Evolutionary conservation across 2,888 invertebrate genomes (phyloP).

Genomic region (Pemphredon lugubris): DNA sequence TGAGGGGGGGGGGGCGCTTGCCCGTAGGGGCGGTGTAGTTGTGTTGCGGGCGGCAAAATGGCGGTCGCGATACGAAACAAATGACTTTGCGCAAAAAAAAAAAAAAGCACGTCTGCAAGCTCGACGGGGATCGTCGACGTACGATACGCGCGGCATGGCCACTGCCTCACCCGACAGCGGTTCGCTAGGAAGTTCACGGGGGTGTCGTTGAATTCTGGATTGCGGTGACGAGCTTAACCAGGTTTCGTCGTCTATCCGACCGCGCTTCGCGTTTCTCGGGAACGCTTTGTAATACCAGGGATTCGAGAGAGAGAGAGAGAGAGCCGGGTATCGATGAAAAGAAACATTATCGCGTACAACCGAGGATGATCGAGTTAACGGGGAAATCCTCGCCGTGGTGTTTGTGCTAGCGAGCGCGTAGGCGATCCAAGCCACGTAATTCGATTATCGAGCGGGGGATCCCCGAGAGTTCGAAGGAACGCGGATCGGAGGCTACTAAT

Average conservation of each 20-base stretch:
- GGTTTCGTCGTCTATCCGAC: too few relatives aligned
- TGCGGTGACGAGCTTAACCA: too few relatives aligned
- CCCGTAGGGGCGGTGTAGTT: slow-evolving; percentile 42
- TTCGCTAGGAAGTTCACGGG: neutral
- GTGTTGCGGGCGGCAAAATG: slow-evolving; percentile 68
- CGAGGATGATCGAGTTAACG: slow-evolving; percentile 4
- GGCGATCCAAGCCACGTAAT: slow-evolving; percentile 17
- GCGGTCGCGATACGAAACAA: slow-evolving; percentile 69
- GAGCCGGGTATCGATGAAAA: neutral
- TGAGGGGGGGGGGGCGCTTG: slow-evolving; percentile 14
- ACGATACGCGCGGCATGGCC: neutral
- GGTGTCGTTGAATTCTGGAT: too few relatives aligned
- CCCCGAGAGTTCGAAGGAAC: slow-evolving; percentile 8
- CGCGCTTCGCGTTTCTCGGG: too few relatives aligned
- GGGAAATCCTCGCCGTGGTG: neutral
- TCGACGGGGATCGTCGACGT: neutral
- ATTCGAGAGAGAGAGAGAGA: neutral
- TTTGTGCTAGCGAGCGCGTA: slow-evolving; percentile 11
- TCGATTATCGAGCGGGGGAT: slow-evolving; percentile 59
- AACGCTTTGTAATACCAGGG: too few relatives aligned
- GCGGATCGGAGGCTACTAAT: slow-evolving; percentile 30
- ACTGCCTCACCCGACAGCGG: too few relatives aligned
- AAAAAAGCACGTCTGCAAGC: slow-evolving; percentile 6
- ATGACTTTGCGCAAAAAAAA: slow-evolving; percentile 52
- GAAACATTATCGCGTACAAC: neutral